Evolutionary conservation across 2,888 invertebrate species (phyloP), one percentile per base, ranked within the genome.

Genomic region (Orthonychiurus folsomi): DNA sequence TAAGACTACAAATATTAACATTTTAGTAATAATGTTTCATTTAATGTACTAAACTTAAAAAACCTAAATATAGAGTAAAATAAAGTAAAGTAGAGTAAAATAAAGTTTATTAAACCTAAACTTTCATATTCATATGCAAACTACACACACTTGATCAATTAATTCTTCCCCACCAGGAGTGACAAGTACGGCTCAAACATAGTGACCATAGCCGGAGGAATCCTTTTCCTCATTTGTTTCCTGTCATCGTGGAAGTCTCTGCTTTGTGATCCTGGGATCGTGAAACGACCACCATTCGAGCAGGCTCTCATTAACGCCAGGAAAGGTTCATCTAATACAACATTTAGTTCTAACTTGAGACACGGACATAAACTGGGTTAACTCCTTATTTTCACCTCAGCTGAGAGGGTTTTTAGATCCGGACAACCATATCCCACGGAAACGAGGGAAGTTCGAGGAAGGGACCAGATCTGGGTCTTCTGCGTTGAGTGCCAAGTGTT

Each of bases 401-500:
- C 15, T 5, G 37, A 37, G 15, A 37, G 9, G 15, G 15, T 37
- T 5, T 9, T 37, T 37, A 37, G 15, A 37, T 9, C 9, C 37
- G 37, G 37, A 37, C 37, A 9, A 9, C 37, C 37, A 9, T 37
- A 37, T 37, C 37, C 37, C 37, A 37, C 37, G 15, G 15, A 37
- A 37, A 5, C 9, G 9, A 15, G 5, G 15, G 37, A 37, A 37
- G 9, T 37, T 54, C 62, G 59, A 21, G 60, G 55, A 21, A 53
- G 60, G 60, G n/a, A 52, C 12, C 26, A 53, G 3, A 62, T 37
- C 25, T 59, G 60, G 26, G n/a, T 57, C 20, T 66, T 63, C 60
- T 66, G 66, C 55, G 60, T 59, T 60, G 56, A 63, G n/a, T 69
- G 69, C 27, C 61, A 69, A 56, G 62, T 66, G 58, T 69, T 65